Percentiles rank a stretch among this genome's conserved stretches.
Conservation (phyloP, 2,888 invertebrate species). For the Salpingus planirostris region DNA sequence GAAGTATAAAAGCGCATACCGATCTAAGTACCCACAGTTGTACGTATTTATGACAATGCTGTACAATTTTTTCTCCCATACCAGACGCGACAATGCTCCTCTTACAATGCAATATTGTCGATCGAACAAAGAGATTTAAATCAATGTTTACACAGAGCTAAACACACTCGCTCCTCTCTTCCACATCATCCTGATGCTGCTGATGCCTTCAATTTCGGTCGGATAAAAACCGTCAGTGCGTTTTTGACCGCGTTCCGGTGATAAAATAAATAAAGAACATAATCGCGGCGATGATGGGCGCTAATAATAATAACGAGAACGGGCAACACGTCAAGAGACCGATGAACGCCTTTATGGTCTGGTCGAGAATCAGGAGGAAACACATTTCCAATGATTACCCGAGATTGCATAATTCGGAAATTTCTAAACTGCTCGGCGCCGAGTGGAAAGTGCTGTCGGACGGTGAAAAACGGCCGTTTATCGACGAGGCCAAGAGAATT, state of each 20-base stretch:
- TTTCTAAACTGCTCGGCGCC: slow-evolving; percentile 71
- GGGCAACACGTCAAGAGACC: slow-evolving; percentile 75
- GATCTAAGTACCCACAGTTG: not conserved
- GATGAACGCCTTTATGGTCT: slow-evolving; percentile 92
- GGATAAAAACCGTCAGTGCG: slow-evolving; percentile 1
- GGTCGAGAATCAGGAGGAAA: slow-evolving; percentile 68
- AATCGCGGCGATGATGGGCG: too few relatives aligned
- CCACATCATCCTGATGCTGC: not conserved
- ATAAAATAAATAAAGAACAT: too few relatives aligned
- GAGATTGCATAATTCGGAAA: slow-evolving; percentile 68
- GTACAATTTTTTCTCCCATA: slow-evolving; percentile 20
- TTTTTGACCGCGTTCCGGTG: slow-evolving; percentile 1
- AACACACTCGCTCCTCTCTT: slow-evolving; percentile 31
- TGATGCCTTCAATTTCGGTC: slow-evolving; percentile 21
- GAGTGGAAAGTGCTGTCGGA: slow-evolving; percentile 81
- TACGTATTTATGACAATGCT: slow-evolving; percentile 19
- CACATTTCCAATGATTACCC: slow-evolving; percentile 79
- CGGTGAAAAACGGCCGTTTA: slow-evolving; percentile 73
- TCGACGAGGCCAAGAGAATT: slow-evolving; percentile 71
- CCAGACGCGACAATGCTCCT: slow-evolving; percentile 28
- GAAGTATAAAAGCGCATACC: too few relatives aligned
- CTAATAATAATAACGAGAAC: slow-evolving; percentile 5
- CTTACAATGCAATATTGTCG: slow-evolving; percentile 34
- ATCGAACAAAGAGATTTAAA: slow-evolving; percentile 37
- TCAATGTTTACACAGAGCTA: slow-evolving; percentile 40